These are phyloP conservation scores for Cactoblastis cactorum DNA, from an alignment of 2,888 invertebrate species.

Conservation along the genomic window DNA sequence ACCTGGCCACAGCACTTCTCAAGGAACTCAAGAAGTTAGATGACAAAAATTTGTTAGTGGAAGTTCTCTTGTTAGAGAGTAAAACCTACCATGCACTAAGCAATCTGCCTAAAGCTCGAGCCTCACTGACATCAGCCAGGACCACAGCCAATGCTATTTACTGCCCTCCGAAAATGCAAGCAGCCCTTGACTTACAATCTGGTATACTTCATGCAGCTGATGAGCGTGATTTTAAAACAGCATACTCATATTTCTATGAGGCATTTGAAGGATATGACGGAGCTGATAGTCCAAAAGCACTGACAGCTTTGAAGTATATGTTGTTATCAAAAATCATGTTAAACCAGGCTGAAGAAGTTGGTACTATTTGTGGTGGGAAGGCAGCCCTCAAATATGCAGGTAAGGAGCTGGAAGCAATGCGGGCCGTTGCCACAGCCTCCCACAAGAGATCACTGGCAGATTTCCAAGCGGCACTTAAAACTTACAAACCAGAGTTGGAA, in stretches of 20 bases:
- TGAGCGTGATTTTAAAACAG: constrained; percentile 99
- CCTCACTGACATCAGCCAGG: constrained; percentile 97
- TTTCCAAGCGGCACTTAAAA: constrained; percentile 93
- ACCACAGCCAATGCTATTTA: constrained; percentile 99
- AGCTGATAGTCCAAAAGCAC: constrained; percentile 93
- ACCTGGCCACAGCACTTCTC: constrained; percentile 90
- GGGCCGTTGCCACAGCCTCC: constrained; percentile 96
- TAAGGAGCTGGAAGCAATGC: constrained; percentile 98
- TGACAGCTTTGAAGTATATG: constrained; percentile 99
- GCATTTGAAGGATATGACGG: constrained; percentile 99
- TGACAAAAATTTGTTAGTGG: constrained; percentile 98
- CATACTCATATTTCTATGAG: constrained; percentile 99
- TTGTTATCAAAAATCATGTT: constrained; percentile 99
- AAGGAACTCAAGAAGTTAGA: constrained; percentile 99
- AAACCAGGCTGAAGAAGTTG: constrained; percentile 97
- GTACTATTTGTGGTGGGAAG: constrained; percentile 96
- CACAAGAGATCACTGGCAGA: constrained; percentile 98
- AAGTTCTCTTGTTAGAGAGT: constrained; percentile 98
- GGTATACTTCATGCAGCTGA: constrained; percentile 99
- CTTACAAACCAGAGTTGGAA: constrained; percentile 92
- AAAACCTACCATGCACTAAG: constrained; percentile 99
- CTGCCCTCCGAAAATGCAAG: constrained; percentile 99
- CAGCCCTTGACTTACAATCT: constrained; percentile 97
- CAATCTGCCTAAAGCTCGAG: constrained; percentile 97
- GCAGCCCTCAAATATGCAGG: constrained; percentile 97